These are phyloP conservation scores for Drosophila formosana DNA, from an alignment of 2,888 invertebrate species.

Conservation along the genomic window DNA sequence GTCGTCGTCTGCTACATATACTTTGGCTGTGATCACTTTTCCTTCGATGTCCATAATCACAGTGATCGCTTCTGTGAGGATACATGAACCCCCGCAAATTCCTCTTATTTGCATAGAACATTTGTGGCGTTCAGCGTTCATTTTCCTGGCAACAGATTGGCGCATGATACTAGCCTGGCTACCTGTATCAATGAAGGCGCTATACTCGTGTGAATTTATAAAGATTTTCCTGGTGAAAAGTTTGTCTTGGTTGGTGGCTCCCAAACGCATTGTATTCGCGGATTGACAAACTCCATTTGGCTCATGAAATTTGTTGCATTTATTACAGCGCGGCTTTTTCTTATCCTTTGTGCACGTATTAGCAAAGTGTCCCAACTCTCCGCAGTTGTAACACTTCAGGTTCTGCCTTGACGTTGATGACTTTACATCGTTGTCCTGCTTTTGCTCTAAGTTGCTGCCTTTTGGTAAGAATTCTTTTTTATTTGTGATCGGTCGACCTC, in stretches of 20 bases:
- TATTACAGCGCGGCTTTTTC: too few species aligned
- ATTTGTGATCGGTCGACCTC: too few species aligned
- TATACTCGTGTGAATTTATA: not conserved
- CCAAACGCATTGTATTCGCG: too few species aligned
- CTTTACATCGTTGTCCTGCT: too few species aligned
- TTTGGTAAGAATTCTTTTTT: too few species aligned
- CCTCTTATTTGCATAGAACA: conserved; percentile 1
- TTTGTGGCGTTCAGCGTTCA: not conserved
- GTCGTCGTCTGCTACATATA: conserved; percentile 6
- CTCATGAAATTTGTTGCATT: too few species aligned
- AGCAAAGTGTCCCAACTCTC: too few species aligned
- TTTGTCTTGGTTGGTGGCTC: conserved; percentile 3
- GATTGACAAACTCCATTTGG: too few species aligned
- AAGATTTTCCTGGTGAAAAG: not conserved
- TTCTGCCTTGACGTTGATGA: too few species aligned
- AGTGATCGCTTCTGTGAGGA: conserved; percentile 9
- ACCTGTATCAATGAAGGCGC: not conserved
- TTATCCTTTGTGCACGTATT: too few species aligned
- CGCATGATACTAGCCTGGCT: conserved; percentile 2
- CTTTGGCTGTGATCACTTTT: not conserved
- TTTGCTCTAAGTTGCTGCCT: too few species aligned
- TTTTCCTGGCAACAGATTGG: not conserved
- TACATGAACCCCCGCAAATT: not conserved
- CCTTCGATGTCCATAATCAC: not conserved
- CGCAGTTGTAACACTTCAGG: too few species aligned